phyloP scores from a whole-genome alignment of 2,888 invertebrate species.

The Stenolophus ochropezus region DNA sequence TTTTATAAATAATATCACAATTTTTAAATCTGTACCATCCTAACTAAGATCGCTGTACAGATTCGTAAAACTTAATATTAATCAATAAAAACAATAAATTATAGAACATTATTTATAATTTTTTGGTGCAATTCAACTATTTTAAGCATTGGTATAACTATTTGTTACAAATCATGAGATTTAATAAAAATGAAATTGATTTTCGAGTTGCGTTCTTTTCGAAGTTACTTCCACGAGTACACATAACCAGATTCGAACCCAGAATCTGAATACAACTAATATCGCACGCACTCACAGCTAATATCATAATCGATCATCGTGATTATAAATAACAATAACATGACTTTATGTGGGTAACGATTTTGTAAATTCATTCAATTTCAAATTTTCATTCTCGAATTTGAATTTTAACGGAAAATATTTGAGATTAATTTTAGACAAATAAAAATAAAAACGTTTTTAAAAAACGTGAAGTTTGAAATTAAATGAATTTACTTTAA shows the following conservation, averaged over 20 bases:
- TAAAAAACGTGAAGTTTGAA: no score
- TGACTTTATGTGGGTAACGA: neutral
- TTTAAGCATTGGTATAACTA: no score
- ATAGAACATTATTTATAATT: no score
- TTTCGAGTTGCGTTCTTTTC: neutral
- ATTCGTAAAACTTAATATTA: neutral
- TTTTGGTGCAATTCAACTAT: no score
- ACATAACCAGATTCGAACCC: neutral
- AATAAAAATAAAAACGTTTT: no score
- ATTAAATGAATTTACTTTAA: no score
- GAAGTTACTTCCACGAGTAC: neutral
- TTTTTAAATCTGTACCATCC: neutral
- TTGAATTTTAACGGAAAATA: no score
- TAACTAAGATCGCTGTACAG: neutral
- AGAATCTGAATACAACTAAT: neutral
- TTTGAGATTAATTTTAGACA: no score
- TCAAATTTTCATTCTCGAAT: no score
- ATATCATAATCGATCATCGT: slow-evolving; percentile 10
- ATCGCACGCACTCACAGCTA: slow-evolving; percentile 43
- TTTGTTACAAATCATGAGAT: no score
- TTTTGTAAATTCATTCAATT: neutral
- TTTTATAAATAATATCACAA: neutral
- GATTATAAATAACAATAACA: slow-evolving; percentile 40
- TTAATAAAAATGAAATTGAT: no score
- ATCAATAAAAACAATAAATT: neutral